Conservation (phyloP, 2,113 vertebrate genomes). For the Gymnorhina tibicen region DNA sequence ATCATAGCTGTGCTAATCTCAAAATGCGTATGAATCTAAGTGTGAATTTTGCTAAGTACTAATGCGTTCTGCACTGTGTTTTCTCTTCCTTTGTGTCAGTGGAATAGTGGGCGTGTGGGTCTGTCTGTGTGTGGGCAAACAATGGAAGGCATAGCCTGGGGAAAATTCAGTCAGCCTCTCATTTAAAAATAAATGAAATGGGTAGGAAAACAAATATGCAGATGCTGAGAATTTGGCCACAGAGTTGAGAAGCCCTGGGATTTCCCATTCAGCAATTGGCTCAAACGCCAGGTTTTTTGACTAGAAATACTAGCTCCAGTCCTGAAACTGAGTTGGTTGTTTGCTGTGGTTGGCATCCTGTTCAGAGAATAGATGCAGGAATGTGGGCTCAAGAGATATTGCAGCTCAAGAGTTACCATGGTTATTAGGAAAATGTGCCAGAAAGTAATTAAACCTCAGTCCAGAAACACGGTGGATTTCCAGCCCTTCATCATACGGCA, state of each 20-base stretch:
- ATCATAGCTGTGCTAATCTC: neutral
- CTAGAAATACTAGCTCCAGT: neutral
- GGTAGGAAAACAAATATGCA: constrained; percentile 45
- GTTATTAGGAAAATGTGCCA: constrained; percentile 42
- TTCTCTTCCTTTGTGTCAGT: neutral
- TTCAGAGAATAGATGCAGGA: constrained; percentile 5
- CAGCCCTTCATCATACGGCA: neutral
- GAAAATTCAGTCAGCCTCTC: constrained; percentile 1
- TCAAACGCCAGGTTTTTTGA: neutral
- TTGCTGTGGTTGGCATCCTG: constrained; percentile 13
- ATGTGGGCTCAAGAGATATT: constrained; percentile 3
- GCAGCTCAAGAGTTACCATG: constrained; percentile 40
- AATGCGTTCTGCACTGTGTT: neutral
- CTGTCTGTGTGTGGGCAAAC: neutral
- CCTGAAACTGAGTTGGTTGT: neutral
- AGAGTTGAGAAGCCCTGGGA: constrained; percentile 21
- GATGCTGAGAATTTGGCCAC: constrained; percentile 29
- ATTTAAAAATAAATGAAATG: constrained; percentile 57
- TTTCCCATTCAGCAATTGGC: neutral
- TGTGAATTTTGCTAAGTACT: neutral
- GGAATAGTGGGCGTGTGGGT: neutral
- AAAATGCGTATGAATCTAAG: neutral
- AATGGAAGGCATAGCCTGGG: neutral
- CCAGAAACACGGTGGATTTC: constrained; percentile 15
- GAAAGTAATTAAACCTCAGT: constrained; percentile 32